Conservation (phyloP, 2,797 vertebrate genomes). For the Sphenodon punctatus region DNA sequence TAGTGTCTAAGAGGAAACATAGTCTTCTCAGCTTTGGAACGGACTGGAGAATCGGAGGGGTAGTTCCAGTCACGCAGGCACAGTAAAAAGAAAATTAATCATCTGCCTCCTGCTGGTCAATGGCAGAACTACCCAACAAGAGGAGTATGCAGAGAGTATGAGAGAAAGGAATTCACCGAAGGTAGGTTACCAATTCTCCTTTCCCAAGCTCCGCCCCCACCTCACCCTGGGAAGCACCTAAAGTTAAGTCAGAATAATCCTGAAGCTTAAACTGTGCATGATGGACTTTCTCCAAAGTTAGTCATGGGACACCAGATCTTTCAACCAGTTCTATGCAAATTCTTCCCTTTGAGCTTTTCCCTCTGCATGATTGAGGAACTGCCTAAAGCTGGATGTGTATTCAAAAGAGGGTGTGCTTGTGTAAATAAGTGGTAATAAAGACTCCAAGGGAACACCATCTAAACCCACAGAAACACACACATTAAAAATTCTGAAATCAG, state of each 20-base stretch:
- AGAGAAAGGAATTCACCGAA: no score
- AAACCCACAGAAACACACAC: not conserved
- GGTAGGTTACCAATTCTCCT: no score
- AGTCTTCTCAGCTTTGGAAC: no score
- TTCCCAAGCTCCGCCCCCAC: no score
- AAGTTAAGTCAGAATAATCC: not conserved
- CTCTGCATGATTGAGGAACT: not conserved
- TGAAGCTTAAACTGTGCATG: not conserved
- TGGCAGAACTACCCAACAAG: no score
- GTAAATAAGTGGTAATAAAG: not conserved
- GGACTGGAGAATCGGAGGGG: no score
- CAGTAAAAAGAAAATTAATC: no score
- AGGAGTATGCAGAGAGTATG: no score
- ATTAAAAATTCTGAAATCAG: not conserved
- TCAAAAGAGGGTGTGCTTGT: not conserved
- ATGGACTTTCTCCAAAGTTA: not conserved
- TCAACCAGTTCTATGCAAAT: not conserved
- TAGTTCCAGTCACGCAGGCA: no score
- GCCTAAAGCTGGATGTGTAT: not conserved
- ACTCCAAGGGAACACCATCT: fast-evolving
- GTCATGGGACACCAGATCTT: not conserved
- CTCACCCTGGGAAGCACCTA: no score
- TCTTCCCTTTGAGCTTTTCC: not conserved
- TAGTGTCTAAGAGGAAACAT: no score
- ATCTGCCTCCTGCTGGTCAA: no score